These are phyloP conservation scores for Lottia gigantea DNA, from an alignment of 2,888 invertebrate species.

Conservation along the genomic window DNA sequence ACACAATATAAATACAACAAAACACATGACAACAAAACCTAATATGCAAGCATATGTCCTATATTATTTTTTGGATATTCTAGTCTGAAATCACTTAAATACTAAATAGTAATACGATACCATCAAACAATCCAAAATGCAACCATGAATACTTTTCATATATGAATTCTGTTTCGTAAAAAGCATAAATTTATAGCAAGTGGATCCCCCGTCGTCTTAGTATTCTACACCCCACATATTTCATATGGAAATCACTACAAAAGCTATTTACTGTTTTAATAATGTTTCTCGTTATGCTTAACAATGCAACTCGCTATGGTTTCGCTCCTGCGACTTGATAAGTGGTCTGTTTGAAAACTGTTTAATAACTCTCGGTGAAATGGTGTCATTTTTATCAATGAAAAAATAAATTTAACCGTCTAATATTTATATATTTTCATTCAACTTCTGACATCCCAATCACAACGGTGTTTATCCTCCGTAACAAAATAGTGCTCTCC, in stretches of 20 bases:
- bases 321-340: neutral
- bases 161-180: neutral
- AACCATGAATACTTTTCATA: neutral
- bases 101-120: no score
- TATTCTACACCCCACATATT: neutral
- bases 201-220: neutral
- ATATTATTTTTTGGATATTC: no score
- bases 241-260: neutral
- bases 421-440: constrained; percentile 11
- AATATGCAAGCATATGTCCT: no score
- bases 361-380: neutral
- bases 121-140: no score
- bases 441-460: constrained; percentile 7
- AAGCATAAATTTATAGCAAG: neutral
- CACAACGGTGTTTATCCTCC: constrained; percentile 8
- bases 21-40: no score
- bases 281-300: neutral
- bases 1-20: no score
- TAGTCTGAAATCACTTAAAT: no score
- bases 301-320: neutral
- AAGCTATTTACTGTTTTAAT: neutral
- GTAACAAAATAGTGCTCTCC: constrained; percentile 2
- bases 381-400: constrained; percentile 7
- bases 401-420: constrained; percentile 7
- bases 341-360: constrained; percentile 10